Base-by-base conservation (phyloP, 1,140 invertebrate genomes). In the Pinna nobilis region DNA sequence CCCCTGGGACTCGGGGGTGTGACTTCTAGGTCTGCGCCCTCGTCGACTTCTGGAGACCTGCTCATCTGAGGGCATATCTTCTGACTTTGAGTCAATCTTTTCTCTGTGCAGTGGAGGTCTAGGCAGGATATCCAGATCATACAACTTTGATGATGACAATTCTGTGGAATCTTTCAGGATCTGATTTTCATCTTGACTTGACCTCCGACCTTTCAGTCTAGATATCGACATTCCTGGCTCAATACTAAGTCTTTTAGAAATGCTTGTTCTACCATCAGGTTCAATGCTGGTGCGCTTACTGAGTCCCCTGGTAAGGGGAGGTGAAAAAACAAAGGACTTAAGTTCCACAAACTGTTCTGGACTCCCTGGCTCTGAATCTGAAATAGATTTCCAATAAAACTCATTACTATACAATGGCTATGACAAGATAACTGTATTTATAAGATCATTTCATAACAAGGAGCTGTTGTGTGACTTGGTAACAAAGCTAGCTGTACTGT, bases 301-400 rank as follows among this genome's bases (percentile, higher is more conserved):
- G n/a, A 59, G 28, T 3, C 55, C 55, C 20, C 64, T 37, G 23
- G 64, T 67, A n/a, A 67, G 49, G 0, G 64, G 64, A 28, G 64
- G 64, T 20, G 64, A 67, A 25, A 67, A 67, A 25, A 53, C 28
- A 28, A 67, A 67, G 18, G 49, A 53, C 32, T 67, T 67, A 6
- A 50, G 23, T 35, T 30, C 20, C 25, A 37, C 51, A 51, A 51
- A 67, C n/a, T n/a, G n/a, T n/a, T n/a, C n/a, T n/a, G n/a, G n/a
- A n/a, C n/a, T n/a, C n/a, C n/a, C n/a, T n/a, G n/a, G n/a, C n/a
- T n/a, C n/a, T n/a, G n/a, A n/a, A n/a, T n/a, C n/a, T n/a, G n/a
- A n/a, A n/a, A n/a, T n/a, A n/a, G n/a, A n/a, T n/a, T n/a, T n/a
- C n/a, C n/a, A n/a, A n/a, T n/a, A n/a, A n/a, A n/a, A n/a, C n/a